Percentiles rank a stretch among this genome's conserved stretches.
Evolutionary conservation across 2,888 invertebrate species (phyloP).

Genomic region (Stenolophus ochropezus): DNA sequence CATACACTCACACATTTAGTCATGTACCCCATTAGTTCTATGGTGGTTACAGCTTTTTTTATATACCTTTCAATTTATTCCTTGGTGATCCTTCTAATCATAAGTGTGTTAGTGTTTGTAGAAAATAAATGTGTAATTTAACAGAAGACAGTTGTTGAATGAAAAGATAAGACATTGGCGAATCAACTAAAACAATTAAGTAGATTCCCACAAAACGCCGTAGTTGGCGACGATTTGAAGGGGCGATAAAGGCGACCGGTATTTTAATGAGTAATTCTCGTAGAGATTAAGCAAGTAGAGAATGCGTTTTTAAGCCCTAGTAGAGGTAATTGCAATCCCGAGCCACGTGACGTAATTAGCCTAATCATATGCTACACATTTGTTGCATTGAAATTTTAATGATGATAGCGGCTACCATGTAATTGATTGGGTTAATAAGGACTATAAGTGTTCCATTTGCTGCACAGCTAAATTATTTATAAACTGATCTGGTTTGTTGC

Average conservation of each 20-base stretch:
- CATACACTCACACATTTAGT: too few species aligned
- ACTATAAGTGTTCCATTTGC: neutral
- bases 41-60: too few species aligned
- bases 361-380: conserved; percentile 33
- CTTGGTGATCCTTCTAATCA: too few species aligned
- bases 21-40: too few species aligned
- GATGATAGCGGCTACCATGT: conserved; percentile 8
- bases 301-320: conserved; percentile 31
- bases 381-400: conserved; percentile 43
- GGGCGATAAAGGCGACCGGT: neutral
- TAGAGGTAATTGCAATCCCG: conserved; percentile 48
- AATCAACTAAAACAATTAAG: neutral
- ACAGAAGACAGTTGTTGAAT: too few species aligned
- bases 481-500: neutral
- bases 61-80: too few species aligned
- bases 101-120: too few species aligned
- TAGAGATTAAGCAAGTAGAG: conserved; percentile 35
- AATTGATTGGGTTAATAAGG: conserved; percentile 17
- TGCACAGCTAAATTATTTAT: conserved; percentile 7
- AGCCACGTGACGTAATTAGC: conserved; percentile 42
- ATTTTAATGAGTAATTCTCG: conserved; percentile 56
- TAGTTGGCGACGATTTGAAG: neutral
- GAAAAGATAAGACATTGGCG: neutral
- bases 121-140: too few species aligned
- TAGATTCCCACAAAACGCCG: neutral